Conservation (phyloP, 2,113 vertebrate species). For the Macrotus californicus region DNA sequence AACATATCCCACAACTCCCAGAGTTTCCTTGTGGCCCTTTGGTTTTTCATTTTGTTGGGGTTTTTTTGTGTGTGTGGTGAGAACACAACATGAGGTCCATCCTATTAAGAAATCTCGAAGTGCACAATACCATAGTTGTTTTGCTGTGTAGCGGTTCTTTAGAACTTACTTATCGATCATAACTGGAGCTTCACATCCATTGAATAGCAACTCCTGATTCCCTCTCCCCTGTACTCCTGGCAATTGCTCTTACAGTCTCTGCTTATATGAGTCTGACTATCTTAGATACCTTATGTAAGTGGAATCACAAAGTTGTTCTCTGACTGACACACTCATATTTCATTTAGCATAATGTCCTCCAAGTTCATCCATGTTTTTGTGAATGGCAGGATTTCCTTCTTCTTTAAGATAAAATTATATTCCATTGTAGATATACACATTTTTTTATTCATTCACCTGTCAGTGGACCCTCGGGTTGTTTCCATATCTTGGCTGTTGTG, state of each 20-base stretch:
- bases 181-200: background rate
- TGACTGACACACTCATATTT: background rate
- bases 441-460: background rate
- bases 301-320: background rate
- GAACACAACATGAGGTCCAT: background rate
- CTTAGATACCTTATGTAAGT: background rate
- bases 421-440: background rate
- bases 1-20: background rate
- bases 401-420: background rate
- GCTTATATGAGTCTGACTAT: background rate
- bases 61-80: background rate
- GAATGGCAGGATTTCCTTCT: background rate
- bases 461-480: background rate
- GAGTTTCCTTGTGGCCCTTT: background rate
- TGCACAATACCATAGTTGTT: background rate
- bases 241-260: background rate
- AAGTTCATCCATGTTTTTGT: background rate
- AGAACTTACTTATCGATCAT: background rate
- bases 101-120: background rate
- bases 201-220: background rate
- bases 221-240: background rate
- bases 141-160: background rate
- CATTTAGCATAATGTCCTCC: background rate
- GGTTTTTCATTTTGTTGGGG: background rate
- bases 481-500: background rate